These are phyloP conservation scores for Sarcophaga peregrina DNA, from an alignment of 1,140 invertebrate genomes.

Conservation along the genomic window DNA sequence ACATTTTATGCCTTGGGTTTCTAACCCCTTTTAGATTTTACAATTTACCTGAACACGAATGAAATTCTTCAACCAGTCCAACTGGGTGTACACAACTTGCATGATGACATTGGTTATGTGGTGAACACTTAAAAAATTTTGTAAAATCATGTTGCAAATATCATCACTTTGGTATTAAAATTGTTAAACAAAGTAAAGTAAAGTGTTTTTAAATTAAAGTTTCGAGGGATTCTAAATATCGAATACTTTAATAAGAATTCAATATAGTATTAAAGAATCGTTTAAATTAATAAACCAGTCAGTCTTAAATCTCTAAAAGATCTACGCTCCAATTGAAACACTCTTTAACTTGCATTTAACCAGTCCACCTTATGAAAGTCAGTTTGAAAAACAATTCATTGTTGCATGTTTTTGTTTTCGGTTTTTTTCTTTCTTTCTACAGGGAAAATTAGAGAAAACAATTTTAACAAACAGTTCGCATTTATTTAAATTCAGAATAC, in stretches of 20 bases:
- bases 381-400: neutral
- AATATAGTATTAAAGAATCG: too few species aligned
- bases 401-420: neutral
- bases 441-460: neutral
- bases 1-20: constrained; percentile 18
- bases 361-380: too few species aligned
- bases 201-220: too few species aligned
- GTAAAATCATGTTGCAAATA: neutral
- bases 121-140: neutral
- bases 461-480: neutral
- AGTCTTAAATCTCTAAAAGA: too few species aligned
- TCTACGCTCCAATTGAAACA: too few species aligned
- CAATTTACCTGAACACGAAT: neutral
- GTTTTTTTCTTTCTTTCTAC: constrained; percentile 6
- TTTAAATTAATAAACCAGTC: too few species aligned
- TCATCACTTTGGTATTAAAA: neutral
- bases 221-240: too few species aligned
- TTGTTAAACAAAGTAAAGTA: neutral
- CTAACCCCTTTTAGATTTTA: neutral
- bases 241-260: too few species aligned
- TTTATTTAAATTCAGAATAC: neutral
- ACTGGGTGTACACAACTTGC: neutral
- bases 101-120: constrained; percentile 12
- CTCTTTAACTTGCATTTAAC: too few species aligned
- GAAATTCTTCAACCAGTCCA: neutral